Evolutionary conservation across 2,113 vertebrate genomes (phyloP).

Genomic region (pig (Sus scrofa)): DNA sequence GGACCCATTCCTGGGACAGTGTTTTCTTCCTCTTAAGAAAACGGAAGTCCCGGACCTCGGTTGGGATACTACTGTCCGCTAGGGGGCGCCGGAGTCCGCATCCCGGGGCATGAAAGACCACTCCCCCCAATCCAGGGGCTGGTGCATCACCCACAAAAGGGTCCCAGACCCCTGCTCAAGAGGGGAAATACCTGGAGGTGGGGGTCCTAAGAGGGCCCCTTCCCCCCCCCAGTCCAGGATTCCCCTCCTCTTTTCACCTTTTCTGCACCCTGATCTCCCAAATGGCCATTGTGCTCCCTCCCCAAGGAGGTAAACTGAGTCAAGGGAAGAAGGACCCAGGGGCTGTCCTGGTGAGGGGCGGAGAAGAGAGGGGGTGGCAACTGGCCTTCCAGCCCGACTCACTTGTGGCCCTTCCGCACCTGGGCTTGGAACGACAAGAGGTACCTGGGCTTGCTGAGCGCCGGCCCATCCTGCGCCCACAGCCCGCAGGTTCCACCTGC

Average conservation of each 20-base stretch:
- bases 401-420: not conserved
- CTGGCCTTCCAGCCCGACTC: not conserved
- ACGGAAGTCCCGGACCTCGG: not conserved
- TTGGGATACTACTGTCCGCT: not conserved
- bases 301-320: not conserved
- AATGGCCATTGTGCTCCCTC: not conserved
- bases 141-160: too few species aligned
- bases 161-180: not conserved
- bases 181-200: not conserved
- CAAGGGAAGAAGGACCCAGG: not conserved
- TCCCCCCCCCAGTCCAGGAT: not conserved
- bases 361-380: too few species aligned
- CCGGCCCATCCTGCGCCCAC: not conserved
- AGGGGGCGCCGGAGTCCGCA: not conserved
- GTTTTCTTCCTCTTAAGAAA: not conserved
- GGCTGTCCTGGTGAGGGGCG: not conserved
- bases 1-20: not conserved
- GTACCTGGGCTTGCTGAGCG: fast-evolving
- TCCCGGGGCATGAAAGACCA: not conserved
- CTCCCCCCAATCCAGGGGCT: fast-evolving
- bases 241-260: not conserved
- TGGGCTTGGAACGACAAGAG: not conserved
- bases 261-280: not conserved
- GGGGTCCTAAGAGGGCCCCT: not conserved
- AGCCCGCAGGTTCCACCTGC: not conserved